Evolutionary conservation across 37 sponge, comb jelly and placozoan genomes (phyloP).

Genomic region (Chondrilla cf. caribensis): DNA sequence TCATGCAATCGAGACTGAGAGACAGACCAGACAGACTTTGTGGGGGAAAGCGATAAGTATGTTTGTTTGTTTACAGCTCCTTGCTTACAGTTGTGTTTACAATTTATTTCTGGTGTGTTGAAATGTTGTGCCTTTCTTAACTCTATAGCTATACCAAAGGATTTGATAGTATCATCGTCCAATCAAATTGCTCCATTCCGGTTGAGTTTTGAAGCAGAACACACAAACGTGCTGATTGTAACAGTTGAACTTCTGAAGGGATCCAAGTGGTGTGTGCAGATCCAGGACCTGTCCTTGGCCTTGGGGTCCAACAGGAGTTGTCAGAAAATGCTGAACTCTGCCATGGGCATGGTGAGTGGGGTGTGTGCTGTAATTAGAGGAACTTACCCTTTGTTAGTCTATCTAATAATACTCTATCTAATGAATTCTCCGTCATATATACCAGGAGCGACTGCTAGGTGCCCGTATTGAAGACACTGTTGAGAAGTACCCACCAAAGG

Average conservation of each 20-base stretch:
- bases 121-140: neutral
- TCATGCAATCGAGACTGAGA: neutral
- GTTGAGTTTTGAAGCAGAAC: conserved; percentile 88
- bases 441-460: neutral
- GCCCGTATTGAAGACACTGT: neutral
- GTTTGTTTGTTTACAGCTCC: too few species aligned
- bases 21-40: conserved; percentile 13
- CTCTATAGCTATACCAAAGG: conserved; percentile 49
- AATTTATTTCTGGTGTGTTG: neutral
- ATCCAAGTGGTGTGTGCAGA: conserved; percentile 16
- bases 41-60: conserved; percentile 71
- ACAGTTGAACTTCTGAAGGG: conserved; percentile 74
- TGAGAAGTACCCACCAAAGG: neutral
- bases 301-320: conserved; percentile 17
- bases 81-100: too few species aligned
- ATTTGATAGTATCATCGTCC: conserved; percentile 42
- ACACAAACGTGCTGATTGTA: conserved; percentile 82
- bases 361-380: neutral
- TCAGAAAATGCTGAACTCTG: neutral
- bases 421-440: too few species aligned
- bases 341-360: neutral
- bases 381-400: too few species aligned
- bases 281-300: conserved; percentile 33
- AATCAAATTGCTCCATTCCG: conserved; percentile 45
- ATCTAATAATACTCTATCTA: too few species aligned